Percentiles rank a stretch among this genome's conserved stretches.
Conservation (phyloP, 1,140 invertebrate genomes). For the Battus philenor region DNA sequence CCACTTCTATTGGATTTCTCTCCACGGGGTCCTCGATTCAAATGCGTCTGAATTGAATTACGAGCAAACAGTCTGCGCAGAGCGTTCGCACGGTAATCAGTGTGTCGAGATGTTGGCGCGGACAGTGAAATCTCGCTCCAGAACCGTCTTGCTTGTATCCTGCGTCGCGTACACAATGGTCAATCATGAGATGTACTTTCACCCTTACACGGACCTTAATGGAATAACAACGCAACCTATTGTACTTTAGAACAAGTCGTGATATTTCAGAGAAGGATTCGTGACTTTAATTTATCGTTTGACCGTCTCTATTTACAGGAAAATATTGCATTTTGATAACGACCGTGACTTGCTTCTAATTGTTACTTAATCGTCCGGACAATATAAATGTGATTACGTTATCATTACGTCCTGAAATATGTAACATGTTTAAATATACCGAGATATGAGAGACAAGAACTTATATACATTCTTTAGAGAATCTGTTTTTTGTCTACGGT, state of each 20-base stretch:
- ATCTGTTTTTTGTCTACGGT: too few species aligned
- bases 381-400: slow-evolving; percentile 48
- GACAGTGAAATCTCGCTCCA: slow-evolving; percentile 62
- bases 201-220: slow-evolving; percentile 55
- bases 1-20: slow-evolving; percentile 35
- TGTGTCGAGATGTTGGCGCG: slow-evolving; percentile 50
- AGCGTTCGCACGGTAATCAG: slow-evolving; percentile 55
- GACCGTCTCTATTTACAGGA: slow-evolving; percentile 57
- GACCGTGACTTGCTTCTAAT: slow-evolving; percentile 48
- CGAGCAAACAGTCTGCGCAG: slow-evolving; percentile 36
- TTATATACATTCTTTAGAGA: too few species aligned
- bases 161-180: slow-evolving; percentile 47
- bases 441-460: too few species aligned
- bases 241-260: slow-evolving; percentile 59
- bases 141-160: slow-evolving; percentile 42
- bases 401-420: too few species aligned
- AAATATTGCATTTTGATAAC: slow-evolving; percentile 47
- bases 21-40: slow-evolving; percentile 33
- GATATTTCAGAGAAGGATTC: slow-evolving; percentile 61
- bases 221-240: slow-evolving; percentile 56
- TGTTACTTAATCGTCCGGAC: slow-evolving; percentile 51
- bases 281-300: slow-evolving; percentile 61
- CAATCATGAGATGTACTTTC: slow-evolving; percentile 65
- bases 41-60: slow-evolving; percentile 53
- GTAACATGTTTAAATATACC: too few species aligned